Percentiles rank a stretch among this genome's conserved stretches.
These are phyloP conservation scores for Sarcophaga rosellei DNA, from an alignment of 2,888 invertebrate genomes.

Conservation along the genomic window DNA sequence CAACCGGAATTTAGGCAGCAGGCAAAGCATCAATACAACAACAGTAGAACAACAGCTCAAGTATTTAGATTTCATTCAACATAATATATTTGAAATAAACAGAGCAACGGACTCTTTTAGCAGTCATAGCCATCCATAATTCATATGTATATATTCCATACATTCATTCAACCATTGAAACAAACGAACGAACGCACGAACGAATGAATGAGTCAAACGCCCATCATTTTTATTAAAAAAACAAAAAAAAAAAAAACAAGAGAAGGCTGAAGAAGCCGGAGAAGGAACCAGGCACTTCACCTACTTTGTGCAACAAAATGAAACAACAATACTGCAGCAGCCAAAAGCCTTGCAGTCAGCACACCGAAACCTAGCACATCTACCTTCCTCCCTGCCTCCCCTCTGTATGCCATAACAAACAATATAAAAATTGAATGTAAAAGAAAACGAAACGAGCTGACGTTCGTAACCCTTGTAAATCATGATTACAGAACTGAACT, in stretches of 20 bases:
- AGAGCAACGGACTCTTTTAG: constrained; percentile 45
- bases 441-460: constrained; percentile 1
- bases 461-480: constrained; percentile 33
- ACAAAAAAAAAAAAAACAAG: background rate
- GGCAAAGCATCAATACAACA: constrained; percentile 53
- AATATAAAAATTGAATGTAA: constrained; percentile 15
- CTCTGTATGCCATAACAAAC: background rate
- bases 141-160: background rate
- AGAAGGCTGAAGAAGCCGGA: background rate
- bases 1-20: constrained; percentile 66
- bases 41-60: constrained; percentile 37
- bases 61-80: constrained; percentile 58
- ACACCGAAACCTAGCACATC: background rate
- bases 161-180: background rate
- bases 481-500: constrained; percentile 19
- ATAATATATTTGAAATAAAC: constrained; percentile 21
- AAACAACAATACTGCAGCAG: constrained; percentile 59
- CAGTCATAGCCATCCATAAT: background rate
- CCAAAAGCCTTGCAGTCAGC: background rate
- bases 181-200: constrained; percentile 10
- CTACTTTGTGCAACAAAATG: constrained; percentile 66
- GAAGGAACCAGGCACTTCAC: constrained; percentile 64
- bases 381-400: background rate
- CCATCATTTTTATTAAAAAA: background rate
- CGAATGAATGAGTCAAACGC: constrained; percentile 37